Conservation (phyloP, 2,888 invertebrate species). For the Papilio elwesi region DNA sequence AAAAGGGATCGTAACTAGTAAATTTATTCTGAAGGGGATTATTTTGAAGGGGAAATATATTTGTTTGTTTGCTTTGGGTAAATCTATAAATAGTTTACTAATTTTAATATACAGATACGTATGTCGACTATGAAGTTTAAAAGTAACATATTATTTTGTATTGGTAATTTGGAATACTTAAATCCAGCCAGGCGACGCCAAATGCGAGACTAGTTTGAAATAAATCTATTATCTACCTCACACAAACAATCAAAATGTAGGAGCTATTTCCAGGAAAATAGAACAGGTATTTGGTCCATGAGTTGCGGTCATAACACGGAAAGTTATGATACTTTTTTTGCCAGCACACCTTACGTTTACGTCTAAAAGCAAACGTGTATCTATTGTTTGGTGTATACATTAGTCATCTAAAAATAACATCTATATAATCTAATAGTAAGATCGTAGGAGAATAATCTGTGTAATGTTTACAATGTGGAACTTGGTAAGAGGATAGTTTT, state of each 20-base stretch:
- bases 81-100: no score
- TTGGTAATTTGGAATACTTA: background rate
- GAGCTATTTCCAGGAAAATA: conserved; percentile 6
- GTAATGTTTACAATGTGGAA: no score
- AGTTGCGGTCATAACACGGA: conserved; percentile 2
- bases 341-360: conserved; percentile 24
- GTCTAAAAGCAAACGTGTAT: conserved; percentile 16
- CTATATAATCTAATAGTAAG: background rate
- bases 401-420: background rate
- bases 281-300: conserved; percentile 10
- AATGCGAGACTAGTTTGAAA: background rate
- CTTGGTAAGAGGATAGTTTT: no score
- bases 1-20: no score
- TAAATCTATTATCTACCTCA: conserved; percentile 15
- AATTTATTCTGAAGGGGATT: no score
- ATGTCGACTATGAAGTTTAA: no score
- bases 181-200: background rate
- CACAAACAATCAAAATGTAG: background rate
- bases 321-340: conserved; percentile 16
- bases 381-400: conserved; percentile 14
- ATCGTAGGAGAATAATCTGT: background rate
- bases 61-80: no score
- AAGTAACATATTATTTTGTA: background rate
- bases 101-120: no score
- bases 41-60: no score